Evolutionary conservation across 1,140 invertebrate species (phyloP), one percentile per base, ranked within the genome.

Genomic region (Apis florea): DNA sequence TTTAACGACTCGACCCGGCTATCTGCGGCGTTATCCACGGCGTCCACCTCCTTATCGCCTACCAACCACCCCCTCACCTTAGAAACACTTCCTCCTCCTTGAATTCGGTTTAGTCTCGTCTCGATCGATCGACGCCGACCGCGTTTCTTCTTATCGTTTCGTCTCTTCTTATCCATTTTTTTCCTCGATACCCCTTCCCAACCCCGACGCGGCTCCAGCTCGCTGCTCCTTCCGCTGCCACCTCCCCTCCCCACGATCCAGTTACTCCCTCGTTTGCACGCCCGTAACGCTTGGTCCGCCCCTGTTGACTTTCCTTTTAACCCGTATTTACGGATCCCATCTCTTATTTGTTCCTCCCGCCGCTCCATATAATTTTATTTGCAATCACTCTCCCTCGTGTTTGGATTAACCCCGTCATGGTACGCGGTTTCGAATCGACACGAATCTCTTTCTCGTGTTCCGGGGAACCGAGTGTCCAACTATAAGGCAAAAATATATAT

Each of bases 231-330:
- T 6, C 51, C 24, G 31, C 68, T 63, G 77, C 68, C 12, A n/a
- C 51, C 49, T 17, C 31, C n/a, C 49, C 58, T 56, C 68, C 31
- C 31, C 58, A 26, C 68, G 19, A 63, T 71, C 67, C 67, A 51
- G 58, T 79, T 53, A 26, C 67, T 26, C 56, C 59, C 69, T 73
- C 59, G 69, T 79, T 79, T 73, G 51, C 78, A 71, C 69, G 17
- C 47, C n/a, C 61, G n/a, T 11, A 26, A 40, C 31, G 31, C 31
- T 40, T 59, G n/a, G 21, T 47, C 54, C 13, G 6, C 26, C 59
- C 51, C 51, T 79, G 70, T 79, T 79, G 78, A 79, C 78, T 79
- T 64, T 74, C n/a, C 70, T 74, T 66, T 80, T 66, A 66, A 21
- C 15, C 15, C 11, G 51, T 74, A 61, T 80, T 80, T 66, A 72